Base-by-base conservation (phyloP, 2,797 vertebrate genomes). In the Ciconia nigra region DNA sequence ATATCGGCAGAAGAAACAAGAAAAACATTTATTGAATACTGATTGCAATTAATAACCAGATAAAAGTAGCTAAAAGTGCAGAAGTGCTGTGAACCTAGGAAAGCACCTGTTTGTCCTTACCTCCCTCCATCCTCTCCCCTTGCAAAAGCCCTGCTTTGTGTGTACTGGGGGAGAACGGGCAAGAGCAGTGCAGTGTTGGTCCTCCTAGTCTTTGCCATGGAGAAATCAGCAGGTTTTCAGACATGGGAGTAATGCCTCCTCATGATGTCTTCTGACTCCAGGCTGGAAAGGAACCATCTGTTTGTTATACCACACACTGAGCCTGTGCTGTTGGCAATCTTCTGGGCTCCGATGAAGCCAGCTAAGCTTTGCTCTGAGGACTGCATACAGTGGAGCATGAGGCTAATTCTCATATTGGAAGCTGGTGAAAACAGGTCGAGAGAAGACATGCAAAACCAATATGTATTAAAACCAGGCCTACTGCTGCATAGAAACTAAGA, bases 201-300 rank as follows among this genome's bases (percentile, higher is more conserved):
- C 26, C 49, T 93, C 52, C 70, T 41, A 26, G 19, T 5, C 39
- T 70, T 67, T 73, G 81, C 74, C 52, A 8, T 46, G 81, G 65
- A 93, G 83, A 88, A 91, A 26, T 82, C 82, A 90, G 74, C 66
- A 72, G 76, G 86, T 92, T 96, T 92, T 78, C 89, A 95, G 71
- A 35, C 57, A 8, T 1, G 4, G 55, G 47, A 87, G 33, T 76
- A 54, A 39, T 29, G 13, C 26, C 49, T 33, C 70, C 77, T 82
- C 39, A 65, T 10, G 18, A 22, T 71, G 72, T 72, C 41, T 80
- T 69, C 76, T 87, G 87, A 71, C 89, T 87, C 42, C 62, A 20
- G 94, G 90, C 89, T 94, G 90, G 93, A 80, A 77, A 83, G 70
- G 82, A 89, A 89, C 84, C 87, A 84, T 90, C 69, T 77, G 58